phyloP scores from a whole-genome alignment of 1,140 invertebrate species.

The Diuraphis noxia region DNA sequence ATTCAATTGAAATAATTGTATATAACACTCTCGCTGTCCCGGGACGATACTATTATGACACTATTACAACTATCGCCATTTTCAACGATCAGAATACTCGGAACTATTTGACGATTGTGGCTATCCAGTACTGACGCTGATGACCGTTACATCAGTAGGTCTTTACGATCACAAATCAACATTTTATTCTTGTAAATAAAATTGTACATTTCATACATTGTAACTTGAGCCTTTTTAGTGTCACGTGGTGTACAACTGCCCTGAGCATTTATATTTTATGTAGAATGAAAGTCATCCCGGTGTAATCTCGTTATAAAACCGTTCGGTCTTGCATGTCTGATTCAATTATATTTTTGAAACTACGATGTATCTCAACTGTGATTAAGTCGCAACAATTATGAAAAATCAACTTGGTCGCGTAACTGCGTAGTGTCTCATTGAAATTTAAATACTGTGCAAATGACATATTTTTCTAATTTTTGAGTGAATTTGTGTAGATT shows the following conservation, averaged over 20 bases:
- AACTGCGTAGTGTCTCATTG: too few relatives aligned
- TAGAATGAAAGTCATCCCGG: not conserved
- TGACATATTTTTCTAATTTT: not conserved
- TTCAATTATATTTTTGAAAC: not conserved
- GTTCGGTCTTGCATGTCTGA: not conserved
- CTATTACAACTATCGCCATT: too few relatives aligned
- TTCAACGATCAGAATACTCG: too few relatives aligned
- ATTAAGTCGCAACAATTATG: not conserved
- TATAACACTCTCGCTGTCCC: not conserved
- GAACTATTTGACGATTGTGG: too few relatives aligned
- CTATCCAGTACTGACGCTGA: too few relatives aligned
- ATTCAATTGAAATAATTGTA: not conserved
- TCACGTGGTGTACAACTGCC: not conserved
- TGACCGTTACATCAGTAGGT: too few relatives aligned
- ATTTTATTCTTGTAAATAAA: not conserved
- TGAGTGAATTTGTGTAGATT: not conserved
- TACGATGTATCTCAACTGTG: not conserved
- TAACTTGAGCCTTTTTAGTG: not conserved
- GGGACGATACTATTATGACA: too few relatives aligned
- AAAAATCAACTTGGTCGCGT: not conserved
- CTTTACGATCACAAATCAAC: too few relatives aligned
- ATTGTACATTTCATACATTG: too few relatives aligned
- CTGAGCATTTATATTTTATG: not conserved
- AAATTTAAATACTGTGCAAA: too few relatives aligned
- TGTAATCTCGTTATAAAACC: not conserved